A percentile compares a stretch with the other conserved stretches of the same genome.
Conservation (phyloP, 1,140 invertebrate genomes). For the Archegozetes longisetosus region DNA sequence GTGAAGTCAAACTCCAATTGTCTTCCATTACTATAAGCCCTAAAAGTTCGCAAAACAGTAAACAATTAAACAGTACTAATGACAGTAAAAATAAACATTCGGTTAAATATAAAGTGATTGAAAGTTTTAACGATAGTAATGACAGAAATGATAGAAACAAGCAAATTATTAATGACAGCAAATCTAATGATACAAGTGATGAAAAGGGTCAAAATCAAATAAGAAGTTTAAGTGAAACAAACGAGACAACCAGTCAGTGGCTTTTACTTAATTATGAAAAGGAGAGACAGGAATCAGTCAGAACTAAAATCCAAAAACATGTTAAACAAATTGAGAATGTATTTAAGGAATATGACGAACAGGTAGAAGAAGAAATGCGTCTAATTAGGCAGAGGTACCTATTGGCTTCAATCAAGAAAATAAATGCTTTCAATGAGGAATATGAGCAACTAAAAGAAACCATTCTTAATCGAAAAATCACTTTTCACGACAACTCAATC, state of each 20-base stretch:
- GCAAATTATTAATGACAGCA: background rate
- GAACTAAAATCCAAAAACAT: background rate
- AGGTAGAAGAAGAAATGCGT: conserved; percentile 4
- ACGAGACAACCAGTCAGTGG: background rate
- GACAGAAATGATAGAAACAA: background rate
- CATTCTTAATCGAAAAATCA: background rate
- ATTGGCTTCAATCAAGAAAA: background rate
- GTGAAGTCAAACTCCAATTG: conserved; percentile 1
- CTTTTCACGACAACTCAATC: background rate
- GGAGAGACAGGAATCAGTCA: background rate
- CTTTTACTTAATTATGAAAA: conserved; percentile 5
- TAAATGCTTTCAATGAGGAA: conserved; percentile 4
- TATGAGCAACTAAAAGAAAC: background rate
- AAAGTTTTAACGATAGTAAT: background rate
- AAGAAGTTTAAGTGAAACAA: background rate
- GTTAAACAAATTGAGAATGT: background rate
- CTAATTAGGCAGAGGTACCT: conserved; percentile 9
- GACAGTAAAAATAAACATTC: background rate
- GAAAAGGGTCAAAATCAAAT: background rate
- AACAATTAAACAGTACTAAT: background rate
- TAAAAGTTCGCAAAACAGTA: background rate
- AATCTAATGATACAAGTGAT: background rate
- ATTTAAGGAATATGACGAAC: background rate
- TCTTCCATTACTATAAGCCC: background rate
- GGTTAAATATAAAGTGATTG: background rate